Evolutionary conservation across 2,113 vertebrate species (phyloP), one percentile per base, ranked within the genome.

Genomic region (Andinoacara biseriatus): DNA sequence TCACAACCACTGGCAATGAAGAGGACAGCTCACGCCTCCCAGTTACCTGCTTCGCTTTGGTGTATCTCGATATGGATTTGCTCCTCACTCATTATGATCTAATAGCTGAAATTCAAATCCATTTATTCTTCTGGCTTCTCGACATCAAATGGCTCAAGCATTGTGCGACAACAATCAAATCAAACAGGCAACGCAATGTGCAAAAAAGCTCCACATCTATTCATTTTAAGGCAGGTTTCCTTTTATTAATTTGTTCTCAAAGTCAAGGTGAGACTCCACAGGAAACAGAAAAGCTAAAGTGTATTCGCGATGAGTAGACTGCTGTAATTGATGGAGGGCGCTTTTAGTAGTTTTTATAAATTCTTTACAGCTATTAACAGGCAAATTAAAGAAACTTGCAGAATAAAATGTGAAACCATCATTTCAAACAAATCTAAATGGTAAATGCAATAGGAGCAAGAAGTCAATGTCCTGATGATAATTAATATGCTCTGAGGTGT

Each of bases 401-500:
- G 24, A 31, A 52, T 69, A 31, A 72, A 31, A 72, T 52, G n/a
- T 72, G 5, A 72, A 72, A 26, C 43, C 20, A 69, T 69, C 20
- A 69, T 29, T 69, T 52, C 65, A 31, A 29, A 17, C 17, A 29
- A 49, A 49, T 69, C 3, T 52, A 52, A 52, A 69, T 26, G 52
- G 65, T 10, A 69, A 69, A 52, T 69, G 22, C 65, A 52, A 31
- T 52, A 72, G 31, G 26, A 52, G 17, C 43, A 72, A 72, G 10
- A 26, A 31, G 24, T 31, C 43, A 52, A 8, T 52, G 5, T 69
- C 65, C 17, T 69, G 65, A 31, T 31, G 31, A n/a, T 72, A 72
- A 72, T 72, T 31, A 29, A 49, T 72, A 52, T 72, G 65, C 65
- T 72, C 22, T 49, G 65, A 52, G 65, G 17, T 52, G 52, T 72